Evolutionary conservation across 23 tunicate species (phyloP).

Genomic region (Pegea sp.): DNA sequence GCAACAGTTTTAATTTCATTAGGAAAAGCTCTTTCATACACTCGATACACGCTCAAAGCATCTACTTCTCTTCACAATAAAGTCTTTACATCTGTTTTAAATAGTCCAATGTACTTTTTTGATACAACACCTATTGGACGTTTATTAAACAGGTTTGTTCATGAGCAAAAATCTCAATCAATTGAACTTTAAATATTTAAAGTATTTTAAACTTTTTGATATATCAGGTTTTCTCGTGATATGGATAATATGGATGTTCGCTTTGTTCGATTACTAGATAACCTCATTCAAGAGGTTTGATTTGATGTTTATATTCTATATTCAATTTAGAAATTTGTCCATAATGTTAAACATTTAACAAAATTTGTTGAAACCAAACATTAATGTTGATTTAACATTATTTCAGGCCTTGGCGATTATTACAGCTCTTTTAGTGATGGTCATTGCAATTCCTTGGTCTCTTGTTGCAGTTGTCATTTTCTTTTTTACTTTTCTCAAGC

Average conservation of each 20-base stretch:
- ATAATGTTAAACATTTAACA: constrained; percentile 1
- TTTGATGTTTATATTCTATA: too few relatives aligned
- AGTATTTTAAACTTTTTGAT: not conserved
- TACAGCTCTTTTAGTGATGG: constrained; percentile 19
- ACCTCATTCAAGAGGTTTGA: constrained; percentile 30
- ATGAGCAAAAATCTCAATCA: not conserved
- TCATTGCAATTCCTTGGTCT: constrained; percentile 45
- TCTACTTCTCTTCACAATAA: constrained; percentile 45
- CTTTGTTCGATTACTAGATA: constrained; percentile 20
- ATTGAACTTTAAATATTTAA: not conserved
- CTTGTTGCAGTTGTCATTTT: constrained; percentile 16
- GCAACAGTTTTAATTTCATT: constrained; percentile 18
- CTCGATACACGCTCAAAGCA: constrained; percentile 14
- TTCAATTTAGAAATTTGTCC: too few relatives aligned
- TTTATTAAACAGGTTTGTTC: constrained; percentile 40
- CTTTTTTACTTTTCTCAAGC: constrained; percentile 10
- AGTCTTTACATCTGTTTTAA: constrained; percentile 30
- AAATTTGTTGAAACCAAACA: too few relatives aligned
- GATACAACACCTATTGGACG: constrained; percentile 79
- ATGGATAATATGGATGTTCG: constrained; percentile 66
- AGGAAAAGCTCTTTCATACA: constrained; percentile 21
- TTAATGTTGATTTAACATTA: not conserved
- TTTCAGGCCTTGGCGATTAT: constrained; percentile 14
- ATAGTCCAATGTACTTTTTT: constrained; percentile 66
- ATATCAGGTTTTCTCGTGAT: constrained; percentile 40